A percentile compares a stretch with the other conserved stretches of the same genome.
phyloP scores from a whole-genome alignment of 2,888 invertebrate genomes.

The Drosophila mettleri region DNA sequence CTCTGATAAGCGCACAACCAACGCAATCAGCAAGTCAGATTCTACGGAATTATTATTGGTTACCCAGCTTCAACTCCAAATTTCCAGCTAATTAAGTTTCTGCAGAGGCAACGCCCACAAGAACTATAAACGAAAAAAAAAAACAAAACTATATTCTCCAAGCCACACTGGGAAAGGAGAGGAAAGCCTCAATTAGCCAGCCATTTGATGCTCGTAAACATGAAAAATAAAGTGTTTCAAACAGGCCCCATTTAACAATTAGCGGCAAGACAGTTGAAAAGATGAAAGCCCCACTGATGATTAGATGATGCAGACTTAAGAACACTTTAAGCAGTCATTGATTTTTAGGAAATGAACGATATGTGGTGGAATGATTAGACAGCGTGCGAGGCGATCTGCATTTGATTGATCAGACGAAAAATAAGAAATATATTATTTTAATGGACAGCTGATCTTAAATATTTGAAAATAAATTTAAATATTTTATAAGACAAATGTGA shows the following conservation, averaged over 20 bases:
- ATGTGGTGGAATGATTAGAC: neutral
- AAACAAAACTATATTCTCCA: constrained; percentile 13
- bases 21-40: constrained; percentile 44
- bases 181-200: constrained; percentile 60
- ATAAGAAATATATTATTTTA: neutral
- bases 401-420: neutral
- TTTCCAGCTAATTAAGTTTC: constrained; percentile 50
- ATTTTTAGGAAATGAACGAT: neutral
- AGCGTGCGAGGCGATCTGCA: neutral
- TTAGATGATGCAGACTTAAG: constrained; percentile 23
- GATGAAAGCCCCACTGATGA: constrained; percentile 58
- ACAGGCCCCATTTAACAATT: constrained; percentile 67
- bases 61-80: constrained; percentile 25
- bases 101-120: constrained; percentile 54
- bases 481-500: too few species aligned
- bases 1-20: constrained; percentile 56
- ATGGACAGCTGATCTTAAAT: neutral
- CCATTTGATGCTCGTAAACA: constrained; percentile 46
- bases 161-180: constrained; percentile 53
- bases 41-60: constrained; percentile 42
- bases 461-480: too few species aligned
- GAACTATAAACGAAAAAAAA: constrained; percentile 6
- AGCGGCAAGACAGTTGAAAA: constrained; percentile 57
- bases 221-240: constrained; percentile 51
- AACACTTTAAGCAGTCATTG: constrained; percentile 16